These are phyloP conservation scores for Naja naja DNA, from an alignment of 2,113 vertebrate species.

Conservation along the genomic window DNA sequence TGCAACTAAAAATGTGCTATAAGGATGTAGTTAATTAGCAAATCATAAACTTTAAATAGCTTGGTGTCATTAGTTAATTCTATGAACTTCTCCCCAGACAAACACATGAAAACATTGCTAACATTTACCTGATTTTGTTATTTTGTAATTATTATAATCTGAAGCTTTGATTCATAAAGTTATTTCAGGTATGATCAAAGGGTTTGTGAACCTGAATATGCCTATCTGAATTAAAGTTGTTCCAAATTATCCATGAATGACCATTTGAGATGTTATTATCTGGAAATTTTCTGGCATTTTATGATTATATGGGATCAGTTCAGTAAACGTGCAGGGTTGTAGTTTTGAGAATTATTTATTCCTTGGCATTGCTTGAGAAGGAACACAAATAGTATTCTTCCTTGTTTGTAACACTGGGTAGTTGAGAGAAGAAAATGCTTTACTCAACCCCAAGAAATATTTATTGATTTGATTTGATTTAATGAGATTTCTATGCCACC, in stretches of 20 bases:
- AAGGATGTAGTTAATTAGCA: conserved; percentile 14
- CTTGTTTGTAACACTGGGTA: not conserved
- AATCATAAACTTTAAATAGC: not conserved
- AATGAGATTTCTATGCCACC: too few species aligned
- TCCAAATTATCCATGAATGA: not conserved
- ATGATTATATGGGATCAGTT: not conserved
- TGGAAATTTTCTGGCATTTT: conserved; percentile 2
- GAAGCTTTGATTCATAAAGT: too few species aligned
- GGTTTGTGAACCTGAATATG: not conserved
- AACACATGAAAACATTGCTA: not conserved
- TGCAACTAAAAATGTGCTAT: not conserved
- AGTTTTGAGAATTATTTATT: not conserved
- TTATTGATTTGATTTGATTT: too few species aligned
- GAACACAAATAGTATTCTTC: not conserved
- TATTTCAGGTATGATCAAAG: not conserved
- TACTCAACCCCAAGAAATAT: not conserved
- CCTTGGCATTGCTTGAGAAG: not conserved
- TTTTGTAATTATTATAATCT: not conserved
- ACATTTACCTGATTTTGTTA: not conserved
- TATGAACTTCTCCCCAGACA: not conserved
- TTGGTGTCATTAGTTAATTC: not conserved
- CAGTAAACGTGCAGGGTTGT: not conserved
- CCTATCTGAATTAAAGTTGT: not conserved
- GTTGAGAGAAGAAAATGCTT: not conserved
- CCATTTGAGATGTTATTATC: conserved; percentile 6